phyloP scores from a whole-genome alignment of 2,113 vertebrate genomes.

The Apteryx mantelli region DNA sequence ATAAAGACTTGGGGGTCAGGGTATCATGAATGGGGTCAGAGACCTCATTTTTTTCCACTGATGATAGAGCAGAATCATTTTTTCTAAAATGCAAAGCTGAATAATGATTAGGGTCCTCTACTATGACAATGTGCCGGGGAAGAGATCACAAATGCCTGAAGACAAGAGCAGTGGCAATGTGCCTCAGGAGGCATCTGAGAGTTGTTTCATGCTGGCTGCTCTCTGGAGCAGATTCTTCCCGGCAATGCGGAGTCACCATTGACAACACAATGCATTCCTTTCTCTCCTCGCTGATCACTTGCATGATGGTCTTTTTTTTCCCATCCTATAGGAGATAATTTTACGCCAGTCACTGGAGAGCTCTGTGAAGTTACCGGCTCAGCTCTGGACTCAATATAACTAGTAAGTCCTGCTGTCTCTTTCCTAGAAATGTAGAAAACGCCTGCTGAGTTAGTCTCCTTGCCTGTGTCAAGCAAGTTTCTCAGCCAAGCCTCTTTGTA shows the following conservation, averaged over 20 bases:
- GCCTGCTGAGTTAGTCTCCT: neutral
- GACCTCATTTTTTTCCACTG: neutral
- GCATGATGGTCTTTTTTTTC: too few species aligned
- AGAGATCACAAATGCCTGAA: neutral
- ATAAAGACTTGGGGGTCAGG: neutral
- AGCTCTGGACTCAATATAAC: neutral
- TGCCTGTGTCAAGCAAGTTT: neutral
- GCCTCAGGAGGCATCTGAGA: neutral
- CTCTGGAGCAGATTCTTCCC: neutral
- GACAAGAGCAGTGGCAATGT: accelerated
- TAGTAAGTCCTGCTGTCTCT: neutral
- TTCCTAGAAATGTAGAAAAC: neutral
- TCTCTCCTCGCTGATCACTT: neutral
- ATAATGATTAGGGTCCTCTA: neutral
- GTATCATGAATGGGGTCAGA: neutral
- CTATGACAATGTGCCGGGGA: neutral
- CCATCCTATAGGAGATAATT: neutral
- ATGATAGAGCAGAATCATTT: neutral
- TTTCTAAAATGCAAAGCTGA: neutral
- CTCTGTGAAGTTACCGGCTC: neutral
- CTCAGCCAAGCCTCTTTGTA: neutral
- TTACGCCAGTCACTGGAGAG: neutral
- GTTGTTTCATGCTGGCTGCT: neutral
- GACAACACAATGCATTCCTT: neutral
- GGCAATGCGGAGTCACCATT: neutral